These are phyloP conservation scores for Luffia ferchaultella DNA, from an alignment of 2,888 invertebrate genomes.

Conservation along the genomic window DNA sequence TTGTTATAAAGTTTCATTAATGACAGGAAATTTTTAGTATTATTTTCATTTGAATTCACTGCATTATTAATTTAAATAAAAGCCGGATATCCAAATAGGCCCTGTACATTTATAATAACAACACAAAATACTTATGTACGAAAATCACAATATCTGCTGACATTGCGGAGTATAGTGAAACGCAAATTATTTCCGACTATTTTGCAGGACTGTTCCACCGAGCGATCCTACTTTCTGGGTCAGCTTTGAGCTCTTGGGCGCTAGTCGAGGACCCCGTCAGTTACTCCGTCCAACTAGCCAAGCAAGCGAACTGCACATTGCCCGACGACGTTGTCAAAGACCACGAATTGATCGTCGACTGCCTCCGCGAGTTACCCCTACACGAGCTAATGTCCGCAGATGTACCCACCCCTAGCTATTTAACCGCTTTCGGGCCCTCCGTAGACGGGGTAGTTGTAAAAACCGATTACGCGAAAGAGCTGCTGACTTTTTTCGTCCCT, in stretches of 20 bases:
- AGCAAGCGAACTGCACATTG: constrained; percentile 82
- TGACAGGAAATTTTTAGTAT: too few species aligned
- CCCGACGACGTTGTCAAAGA: constrained; percentile 84
- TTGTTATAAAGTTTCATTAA: too few species aligned
- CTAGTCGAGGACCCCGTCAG: constrained; percentile 86
- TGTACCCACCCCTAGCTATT: constrained; percentile 80
- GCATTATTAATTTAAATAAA: too few species aligned
- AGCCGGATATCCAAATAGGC: too few species aligned
- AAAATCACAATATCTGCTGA: too few species aligned
- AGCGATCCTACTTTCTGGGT: constrained; percentile 86
- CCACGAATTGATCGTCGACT: constrained; percentile 86
- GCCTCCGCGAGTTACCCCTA: constrained; percentile 78
- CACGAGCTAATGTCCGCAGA: constrained; percentile 79
- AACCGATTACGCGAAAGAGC: constrained; percentile 84
- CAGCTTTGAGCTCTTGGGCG: constrained; percentile 90
- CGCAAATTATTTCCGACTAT: too few species aligned
- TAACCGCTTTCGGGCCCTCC: constrained; percentile 91
- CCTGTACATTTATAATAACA: too few species aligned
- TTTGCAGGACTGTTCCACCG: constrained; percentile 84
- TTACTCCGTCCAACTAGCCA: constrained; percentile 83
- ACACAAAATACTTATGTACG: too few species aligned
- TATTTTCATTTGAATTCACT: too few species aligned
- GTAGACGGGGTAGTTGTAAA: constrained; percentile 95
- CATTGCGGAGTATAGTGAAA: too few species aligned
- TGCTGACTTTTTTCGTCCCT: constrained; percentile 75